Evolutionary conservation across 2,113 vertebrate species (phyloP).

Genomic region (Todiramphus saurophagus): DNA sequence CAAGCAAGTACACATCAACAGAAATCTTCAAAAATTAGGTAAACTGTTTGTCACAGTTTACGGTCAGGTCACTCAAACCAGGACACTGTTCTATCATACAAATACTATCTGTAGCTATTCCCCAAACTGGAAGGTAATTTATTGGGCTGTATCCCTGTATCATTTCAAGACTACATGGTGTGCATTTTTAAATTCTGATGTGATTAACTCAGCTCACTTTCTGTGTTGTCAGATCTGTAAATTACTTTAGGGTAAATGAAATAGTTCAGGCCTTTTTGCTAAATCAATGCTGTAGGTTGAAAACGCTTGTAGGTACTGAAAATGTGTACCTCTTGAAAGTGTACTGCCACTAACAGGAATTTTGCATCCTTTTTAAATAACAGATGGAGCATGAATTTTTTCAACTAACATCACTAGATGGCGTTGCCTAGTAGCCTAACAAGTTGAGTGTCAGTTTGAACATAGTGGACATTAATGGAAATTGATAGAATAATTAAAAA

Average conservation of each 20-base stretch:
- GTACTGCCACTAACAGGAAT: background rate
- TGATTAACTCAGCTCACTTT: background rate
- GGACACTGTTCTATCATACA: background rate
- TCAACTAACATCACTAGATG: slow-evolving; percentile 30
- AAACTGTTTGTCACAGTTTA: background rate
- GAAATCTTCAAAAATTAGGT: background rate
- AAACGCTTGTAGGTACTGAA: background rate
- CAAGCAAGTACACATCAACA: background rate
- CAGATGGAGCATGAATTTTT: background rate
- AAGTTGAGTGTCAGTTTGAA: background rate
- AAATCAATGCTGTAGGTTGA: background rate
- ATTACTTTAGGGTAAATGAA: background rate
- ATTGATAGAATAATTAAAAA: background rate
- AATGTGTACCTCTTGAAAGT: background rate
- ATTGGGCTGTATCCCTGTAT: background rate
- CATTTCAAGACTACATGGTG: background rate
- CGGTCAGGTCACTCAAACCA: no score
- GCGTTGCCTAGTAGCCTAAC: slow-evolving; percentile 12
- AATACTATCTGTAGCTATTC: background rate
- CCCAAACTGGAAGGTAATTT: background rate
- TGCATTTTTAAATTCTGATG: background rate
- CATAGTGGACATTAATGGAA: background rate
- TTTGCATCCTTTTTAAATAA: background rate
- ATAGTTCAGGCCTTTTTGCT: background rate
- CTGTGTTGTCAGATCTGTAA: background rate